Evolutionary conservation across 2,113 vertebrate genomes (phyloP).

Genomic region (Chloropsis cyanopogon): DNA sequence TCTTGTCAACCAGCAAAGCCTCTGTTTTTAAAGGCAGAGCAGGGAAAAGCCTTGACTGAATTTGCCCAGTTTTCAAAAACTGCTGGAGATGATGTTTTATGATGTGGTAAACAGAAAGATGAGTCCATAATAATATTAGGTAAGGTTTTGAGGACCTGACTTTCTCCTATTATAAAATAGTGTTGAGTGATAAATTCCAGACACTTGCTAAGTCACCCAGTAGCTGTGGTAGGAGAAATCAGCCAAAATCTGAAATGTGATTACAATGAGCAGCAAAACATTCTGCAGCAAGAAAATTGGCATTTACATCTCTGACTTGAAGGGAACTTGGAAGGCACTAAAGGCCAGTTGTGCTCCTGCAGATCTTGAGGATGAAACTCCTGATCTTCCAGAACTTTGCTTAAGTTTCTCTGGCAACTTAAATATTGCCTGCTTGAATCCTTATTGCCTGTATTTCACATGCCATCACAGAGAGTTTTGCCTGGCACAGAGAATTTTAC

Average conservation of each 20-base stretch:
- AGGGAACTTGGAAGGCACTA: neutral
- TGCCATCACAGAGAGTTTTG: neutral
- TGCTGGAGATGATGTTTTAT: neutral
- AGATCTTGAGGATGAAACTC: neutral
- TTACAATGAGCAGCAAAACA: neutral
- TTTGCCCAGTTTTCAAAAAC: neutral
- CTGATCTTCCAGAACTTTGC: neutral
- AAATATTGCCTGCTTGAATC: fast-evolving
- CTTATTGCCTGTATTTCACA: neutral
- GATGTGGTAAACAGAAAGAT: neutral
- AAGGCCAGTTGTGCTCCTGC: neutral
- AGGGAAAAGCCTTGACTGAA: neutral
- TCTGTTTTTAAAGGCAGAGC: neutral
- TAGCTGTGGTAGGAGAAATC: neutral
- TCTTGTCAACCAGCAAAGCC: neutral
- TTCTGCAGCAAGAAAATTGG: neutral
- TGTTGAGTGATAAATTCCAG: neutral
- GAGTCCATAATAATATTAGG: neutral
- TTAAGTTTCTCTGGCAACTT: neutral
- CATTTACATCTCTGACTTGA: neutral
- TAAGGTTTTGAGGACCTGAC: neutral
- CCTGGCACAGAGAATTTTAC: neutral
- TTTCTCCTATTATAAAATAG: neutral
- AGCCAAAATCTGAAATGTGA: neutral
- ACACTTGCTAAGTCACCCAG: neutral